Percentiles rank a stretch among this genome's conserved stretches.
Conservation (phyloP, 2,888 invertebrate genomes). For the Phania funesta region DNA sequence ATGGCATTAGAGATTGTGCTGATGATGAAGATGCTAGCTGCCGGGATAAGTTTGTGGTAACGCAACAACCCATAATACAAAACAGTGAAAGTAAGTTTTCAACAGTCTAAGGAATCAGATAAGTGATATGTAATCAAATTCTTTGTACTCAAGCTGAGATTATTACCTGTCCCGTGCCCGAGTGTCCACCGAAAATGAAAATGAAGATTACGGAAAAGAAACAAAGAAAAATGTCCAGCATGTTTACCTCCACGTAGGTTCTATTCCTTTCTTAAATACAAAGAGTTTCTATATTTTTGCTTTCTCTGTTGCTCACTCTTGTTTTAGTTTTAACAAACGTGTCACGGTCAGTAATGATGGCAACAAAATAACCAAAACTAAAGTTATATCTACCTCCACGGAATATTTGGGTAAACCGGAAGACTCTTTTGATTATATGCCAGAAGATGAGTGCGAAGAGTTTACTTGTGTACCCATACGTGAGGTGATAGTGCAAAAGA, state of each 20-base stretch:
- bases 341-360: slow-evolving; percentile 74
- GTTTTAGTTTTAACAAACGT: slow-evolving; percentile 72
- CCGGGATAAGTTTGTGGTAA: slow-evolving; percentile 71
- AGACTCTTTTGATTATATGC: slow-evolving; percentile 69
- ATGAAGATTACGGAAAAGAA: slow-evolving; percentile 79
- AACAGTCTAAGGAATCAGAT: background rate
- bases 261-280: background rate
- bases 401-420: slow-evolving; percentile 74
- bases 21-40: slow-evolving; percentile 89
- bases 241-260: slow-evolving; percentile 78
- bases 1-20: slow-evolving; percentile 89
- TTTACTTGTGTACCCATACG: slow-evolving; percentile 78
- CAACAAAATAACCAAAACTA: slow-evolving; percentile 74
- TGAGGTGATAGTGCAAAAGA: slow-evolving; percentile 71
- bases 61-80: slow-evolving; percentile 72
- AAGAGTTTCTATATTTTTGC: background rate
- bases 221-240: slow-evolving; percentile 80
- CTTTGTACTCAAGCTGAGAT: slow-evolving; percentile 67
- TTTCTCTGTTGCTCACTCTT: background rate
- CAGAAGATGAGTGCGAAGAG: slow-evolving; percentile 76
- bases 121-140: background rate
- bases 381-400: slow-evolving; percentile 72
- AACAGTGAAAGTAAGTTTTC: slow-evolving; percentile 72
- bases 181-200: slow-evolving; percentile 82
- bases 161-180: slow-evolving; percentile 80